Base-by-base conservation (phyloP, 2,797 vertebrate genomes). In the Tragopan temminckii region DNA sequence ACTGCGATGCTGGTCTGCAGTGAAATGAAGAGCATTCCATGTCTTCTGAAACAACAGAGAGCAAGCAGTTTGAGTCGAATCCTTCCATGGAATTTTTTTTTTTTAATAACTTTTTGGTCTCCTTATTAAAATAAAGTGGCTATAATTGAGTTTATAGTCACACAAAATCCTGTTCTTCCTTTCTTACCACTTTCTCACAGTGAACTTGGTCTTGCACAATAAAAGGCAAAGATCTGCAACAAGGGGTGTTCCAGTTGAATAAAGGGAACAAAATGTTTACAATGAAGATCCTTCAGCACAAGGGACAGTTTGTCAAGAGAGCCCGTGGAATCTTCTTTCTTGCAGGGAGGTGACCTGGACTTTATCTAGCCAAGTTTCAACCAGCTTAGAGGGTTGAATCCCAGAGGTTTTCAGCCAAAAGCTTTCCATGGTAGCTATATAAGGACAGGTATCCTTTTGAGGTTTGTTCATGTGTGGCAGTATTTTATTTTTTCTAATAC, bases 91-190 rank as follows among this genome's bases (percentile, higher is more conserved):
- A 14, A 4, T 68, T 89, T 92, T 67, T 68, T 43, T 43, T 42
- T 43, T 43, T 42, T 42, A 3, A 17, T 64, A 36, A 88, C 17
- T 19, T 20, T 35, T 81, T 11, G n/a, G 76, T 88, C n/a, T 35
- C 17, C 33, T 58, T 62, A 21, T 77, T 70, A 64, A 80, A 31
- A 15, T 38, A 24, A 88, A 83, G 25, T 52, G n/a, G 21, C 70
- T 91, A 1, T 33, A 38, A 50, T 80, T 50, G 59, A 80, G 29
- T 94, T 88, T 85, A 38, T 33, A 83, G 33, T 85, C 50, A 17
- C 2, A 3, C 14, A 40, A 46, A 42, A 57, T 27, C 13, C 13
- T 43, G 46, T 58, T 62, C 25, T 85, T 77, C 19, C 0, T 0
- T 87, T 87, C 33, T 74, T 23, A 2, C 33, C 36, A 55, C 35